Evolutionary conservation across 2,797 vertebrate species (phyloP).

Genomic region (Channa striata): DNA sequence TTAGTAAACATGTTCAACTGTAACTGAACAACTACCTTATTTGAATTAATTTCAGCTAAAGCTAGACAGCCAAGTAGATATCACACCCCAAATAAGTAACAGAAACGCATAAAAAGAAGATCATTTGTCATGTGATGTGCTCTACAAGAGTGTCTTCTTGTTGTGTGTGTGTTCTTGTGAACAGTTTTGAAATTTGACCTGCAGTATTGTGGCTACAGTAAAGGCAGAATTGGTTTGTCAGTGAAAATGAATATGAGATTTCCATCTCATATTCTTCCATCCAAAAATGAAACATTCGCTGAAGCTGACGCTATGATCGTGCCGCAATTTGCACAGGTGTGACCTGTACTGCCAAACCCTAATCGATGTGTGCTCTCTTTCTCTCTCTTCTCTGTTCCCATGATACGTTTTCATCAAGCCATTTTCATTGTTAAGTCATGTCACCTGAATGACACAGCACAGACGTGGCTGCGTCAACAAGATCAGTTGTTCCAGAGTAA

Average conservation of each 20-base stretch:
- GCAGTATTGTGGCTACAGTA: background rate
- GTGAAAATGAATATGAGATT: constrained; percentile 6
- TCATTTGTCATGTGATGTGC: background rate
- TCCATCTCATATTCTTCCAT: too few relatives aligned
- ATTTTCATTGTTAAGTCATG: constrained; percentile 26
- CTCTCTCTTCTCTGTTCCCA: background rate
- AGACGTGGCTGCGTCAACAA: too few relatives aligned
- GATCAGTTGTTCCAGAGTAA: background rate
- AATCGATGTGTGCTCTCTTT: background rate
- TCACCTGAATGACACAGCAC: constrained; percentile 22
- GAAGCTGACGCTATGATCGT: background rate
- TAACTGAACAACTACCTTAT: constrained; percentile 45
- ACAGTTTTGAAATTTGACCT: background rate
- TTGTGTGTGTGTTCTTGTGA: too few relatives aligned
- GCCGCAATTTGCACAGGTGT: constrained; percentile 6
- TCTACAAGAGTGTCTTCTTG: background rate
- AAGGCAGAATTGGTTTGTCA: background rate
- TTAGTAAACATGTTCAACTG: constrained; percentile 18
- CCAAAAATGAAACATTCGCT: too few relatives aligned
- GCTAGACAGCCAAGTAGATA: constrained; percentile 18
- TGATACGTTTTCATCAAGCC: constrained; percentile 23
- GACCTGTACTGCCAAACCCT: constrained; percentile 6
- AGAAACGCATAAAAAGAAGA: background rate
- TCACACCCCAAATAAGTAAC: background rate
- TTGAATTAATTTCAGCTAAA: constrained; percentile 21